Evolutionary conservation across 1,140 invertebrate genomes (phyloP).

Genomic region (Micrasema minimum): DNA sequence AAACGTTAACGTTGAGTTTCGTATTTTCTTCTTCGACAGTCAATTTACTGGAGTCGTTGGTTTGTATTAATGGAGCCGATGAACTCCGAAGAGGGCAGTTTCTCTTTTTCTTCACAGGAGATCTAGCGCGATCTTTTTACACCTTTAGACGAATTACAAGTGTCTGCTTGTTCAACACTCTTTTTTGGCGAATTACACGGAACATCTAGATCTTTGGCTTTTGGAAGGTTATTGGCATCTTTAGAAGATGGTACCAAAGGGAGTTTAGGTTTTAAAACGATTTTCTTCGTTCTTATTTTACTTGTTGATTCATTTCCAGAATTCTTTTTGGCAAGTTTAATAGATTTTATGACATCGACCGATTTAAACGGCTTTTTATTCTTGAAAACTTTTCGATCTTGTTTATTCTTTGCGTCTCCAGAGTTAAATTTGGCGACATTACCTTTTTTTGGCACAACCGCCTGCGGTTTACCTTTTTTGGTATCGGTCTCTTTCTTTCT

Average conservation of each 20-base stretch:
- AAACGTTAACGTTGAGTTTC: neutral
- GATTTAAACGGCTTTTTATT: constrained; percentile 3
- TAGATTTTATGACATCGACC: constrained; percentile 1
- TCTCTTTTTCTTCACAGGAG: constrained; percentile 47
- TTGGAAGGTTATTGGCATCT: neutral
- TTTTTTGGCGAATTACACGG: neutral
- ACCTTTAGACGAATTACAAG: neutral
- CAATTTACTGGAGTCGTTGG: constrained; percentile 22
- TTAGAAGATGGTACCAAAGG: neutral
- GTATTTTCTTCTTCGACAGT: constrained; percentile 25
- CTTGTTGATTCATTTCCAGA: neutral
- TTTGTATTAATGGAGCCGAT: constrained; percentile 48
- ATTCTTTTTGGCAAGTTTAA: constrained; percentile 18
- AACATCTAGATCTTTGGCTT: neutral
- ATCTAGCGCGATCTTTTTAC: constrained; percentile 48
- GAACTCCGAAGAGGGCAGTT: constrained; percentile 43
- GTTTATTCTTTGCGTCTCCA: neutral
- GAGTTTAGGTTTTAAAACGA: constrained; percentile 1
- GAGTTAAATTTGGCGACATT: neutral
- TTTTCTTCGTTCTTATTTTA: constrained; percentile 8
- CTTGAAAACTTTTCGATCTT: neutral
- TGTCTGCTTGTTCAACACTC: neutral
- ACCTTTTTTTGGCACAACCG: neutral
- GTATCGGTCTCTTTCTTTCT: constrained; percentile 8
- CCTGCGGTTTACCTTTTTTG: neutral